These are phyloP conservation scores for Cheilinus undulatus DNA, from an alignment of 2,113 vertebrate species.

Conservation along the genomic window DNA sequence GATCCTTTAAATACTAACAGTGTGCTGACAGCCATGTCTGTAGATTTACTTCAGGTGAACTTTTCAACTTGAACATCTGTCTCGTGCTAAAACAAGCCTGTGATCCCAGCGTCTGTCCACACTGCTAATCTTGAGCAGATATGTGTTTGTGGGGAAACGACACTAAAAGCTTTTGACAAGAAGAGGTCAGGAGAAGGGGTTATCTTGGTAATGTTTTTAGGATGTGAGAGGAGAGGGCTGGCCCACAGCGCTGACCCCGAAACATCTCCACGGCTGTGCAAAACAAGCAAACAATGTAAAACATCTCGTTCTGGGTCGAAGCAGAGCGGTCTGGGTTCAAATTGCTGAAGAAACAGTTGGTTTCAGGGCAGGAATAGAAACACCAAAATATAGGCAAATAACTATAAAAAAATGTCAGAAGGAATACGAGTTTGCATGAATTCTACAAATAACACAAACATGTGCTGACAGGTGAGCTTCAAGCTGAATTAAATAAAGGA, in stretches of 20 bases:
- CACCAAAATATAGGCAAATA: neutral
- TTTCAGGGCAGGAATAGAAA: neutral
- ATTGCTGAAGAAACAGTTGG: slow-evolving; percentile 1
- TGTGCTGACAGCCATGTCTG: slow-evolving; percentile 24
- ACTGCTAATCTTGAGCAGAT: slow-evolving; percentile 36
- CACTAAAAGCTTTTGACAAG: slow-evolving; percentile 64
- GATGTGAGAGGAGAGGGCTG: slow-evolving; percentile 47
- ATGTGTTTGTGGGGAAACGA: slow-evolving; percentile 14
- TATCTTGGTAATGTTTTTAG: slow-evolving; percentile 67
- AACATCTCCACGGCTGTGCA: slow-evolving; percentile 34
- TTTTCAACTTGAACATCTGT: slow-evolving; percentile 58
- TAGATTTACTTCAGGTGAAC: slow-evolving; percentile 54
- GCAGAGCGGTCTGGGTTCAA: slow-evolving; percentile 23
- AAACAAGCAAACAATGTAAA: slow-evolving; percentile 50
- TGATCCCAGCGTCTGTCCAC: slow-evolving; percentile 23
- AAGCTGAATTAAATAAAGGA: neutral
- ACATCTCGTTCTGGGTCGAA: slow-evolving; percentile 14
- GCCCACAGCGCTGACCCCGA: slow-evolving; percentile 52
- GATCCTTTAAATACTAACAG: slow-evolving; percentile 40
- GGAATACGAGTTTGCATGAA: neutral
- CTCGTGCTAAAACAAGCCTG: slow-evolving; percentile 8
- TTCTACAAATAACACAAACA: slow-evolving; percentile 4
- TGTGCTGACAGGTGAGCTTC: slow-evolving; percentile 28
- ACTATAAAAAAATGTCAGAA: neutral
- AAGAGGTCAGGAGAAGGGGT: slow-evolving; percentile 49